phyloP scores from a whole-genome alignment of 1,140 invertebrate genomes.

The Calephelis virginiensis region DNA sequence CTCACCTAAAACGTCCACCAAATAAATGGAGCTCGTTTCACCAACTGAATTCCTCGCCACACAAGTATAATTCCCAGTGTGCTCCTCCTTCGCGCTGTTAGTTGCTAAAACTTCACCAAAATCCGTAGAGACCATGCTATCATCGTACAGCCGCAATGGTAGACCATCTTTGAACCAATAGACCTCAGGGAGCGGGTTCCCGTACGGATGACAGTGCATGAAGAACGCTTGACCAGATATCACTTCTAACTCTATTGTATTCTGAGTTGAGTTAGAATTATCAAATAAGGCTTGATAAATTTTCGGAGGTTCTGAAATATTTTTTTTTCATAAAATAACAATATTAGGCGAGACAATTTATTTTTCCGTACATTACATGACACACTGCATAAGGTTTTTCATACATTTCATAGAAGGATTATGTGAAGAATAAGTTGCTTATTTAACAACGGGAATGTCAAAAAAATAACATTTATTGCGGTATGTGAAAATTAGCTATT shows the following conservation, averaged over 20 bases:
- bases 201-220: conserved; percentile 63
- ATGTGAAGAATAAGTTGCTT: no score
- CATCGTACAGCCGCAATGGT: conserved; percentile 54
- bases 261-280: conserved; percentile 36
- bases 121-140: conserved; percentile 54
- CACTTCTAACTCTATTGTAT: conserved; percentile 45
- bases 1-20: conserved; percentile 67
- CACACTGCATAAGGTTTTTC: no score
- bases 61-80: conserved; percentile 69
- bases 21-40: conserved; percentile 51
- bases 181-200: conserved; percentile 60
- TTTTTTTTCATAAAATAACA: conserved; percentile 8
- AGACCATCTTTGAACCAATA: conserved; percentile 71
- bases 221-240: conserved; percentile 60
- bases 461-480: no score
- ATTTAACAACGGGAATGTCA: no score
- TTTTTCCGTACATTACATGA: no score
- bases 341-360: not conserved
- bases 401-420: no score
- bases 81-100: conserved; percentile 42
- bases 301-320: conserved; percentile 59
- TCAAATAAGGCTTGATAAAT: conserved; percentile 55
- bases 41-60: conserved; percentile 64
- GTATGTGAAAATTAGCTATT: no score
- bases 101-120: conserved; percentile 56